Conservation (phyloP, 2,888 invertebrate species). For the Temnothorax unifasciatus region DNA sequence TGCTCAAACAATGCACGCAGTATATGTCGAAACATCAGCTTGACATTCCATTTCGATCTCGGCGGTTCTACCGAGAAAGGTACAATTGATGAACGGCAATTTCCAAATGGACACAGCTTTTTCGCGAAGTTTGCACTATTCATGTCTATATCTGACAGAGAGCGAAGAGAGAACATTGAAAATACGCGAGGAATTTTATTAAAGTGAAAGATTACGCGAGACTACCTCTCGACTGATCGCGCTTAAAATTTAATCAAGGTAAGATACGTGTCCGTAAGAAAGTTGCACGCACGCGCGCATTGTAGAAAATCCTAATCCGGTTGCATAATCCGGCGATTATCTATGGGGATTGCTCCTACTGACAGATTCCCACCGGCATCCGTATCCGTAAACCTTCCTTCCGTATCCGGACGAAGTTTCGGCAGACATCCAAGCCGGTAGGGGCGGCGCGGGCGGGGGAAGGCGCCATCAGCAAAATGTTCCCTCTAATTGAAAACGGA, state of each 20-base stretch:
- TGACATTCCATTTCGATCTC: constrained; percentile 53
- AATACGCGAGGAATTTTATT: constrained; percentile 20
- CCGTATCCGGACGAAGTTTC: constrained; percentile 52
- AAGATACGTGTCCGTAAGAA: constrained; percentile 39
- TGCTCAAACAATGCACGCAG: constrained; percentile 41
- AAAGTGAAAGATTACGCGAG: constrained; percentile 36
- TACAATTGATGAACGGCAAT: constrained; percentile 53
- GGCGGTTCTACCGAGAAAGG: constrained; percentile 20
- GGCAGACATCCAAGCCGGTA: constrained; percentile 27
- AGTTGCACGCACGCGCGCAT: constrained; percentile 44
- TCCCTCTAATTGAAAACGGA: constrained; percentile 77
- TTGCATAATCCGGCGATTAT: constrained; percentile 55
- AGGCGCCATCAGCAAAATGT: constrained; percentile 69
- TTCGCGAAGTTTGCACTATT: constrained; percentile 14
- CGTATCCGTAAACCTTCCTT: constrained; percentile 55
- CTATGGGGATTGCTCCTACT: constrained; percentile 63
- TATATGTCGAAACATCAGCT: constrained; percentile 43
- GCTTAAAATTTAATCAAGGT: constrained; percentile 40
- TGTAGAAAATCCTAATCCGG: constrained; percentile 47
- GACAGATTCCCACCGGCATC: constrained; percentile 58
- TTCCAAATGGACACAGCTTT: constrained; percentile 50
- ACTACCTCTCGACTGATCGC: constrained; percentile 3
- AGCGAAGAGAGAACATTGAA: neutral
- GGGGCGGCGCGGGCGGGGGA: too few relatives aligned
- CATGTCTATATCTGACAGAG: neutral